Evolutionary conservation across 2,113 vertebrate species (phyloP), one percentile per base, ranked within the genome.

Genomic region (Edolisoma coerulescens): DNA sequence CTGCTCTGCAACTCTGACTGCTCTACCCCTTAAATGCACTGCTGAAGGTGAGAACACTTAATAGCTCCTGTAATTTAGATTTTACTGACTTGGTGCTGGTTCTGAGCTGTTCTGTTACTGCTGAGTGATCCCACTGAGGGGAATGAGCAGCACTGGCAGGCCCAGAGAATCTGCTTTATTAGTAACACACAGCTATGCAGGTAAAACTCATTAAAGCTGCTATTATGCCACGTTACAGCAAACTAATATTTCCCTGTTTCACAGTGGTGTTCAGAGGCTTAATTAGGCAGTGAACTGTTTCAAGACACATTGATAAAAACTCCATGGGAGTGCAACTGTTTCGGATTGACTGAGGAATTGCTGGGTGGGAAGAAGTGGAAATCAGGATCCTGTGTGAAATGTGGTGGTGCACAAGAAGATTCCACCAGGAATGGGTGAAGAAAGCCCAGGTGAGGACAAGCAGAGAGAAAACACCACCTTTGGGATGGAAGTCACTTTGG

Each of bases 91-190:
- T n/a, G 54, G 44, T 24, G 56, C 47, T 60, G 59, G 70, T 56
- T 78, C 53, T 57, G 68, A 89, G 88, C 69, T 85, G 35, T 32
- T 71, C 75, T 63, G 47, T 44, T 60, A 3, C 53, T 87, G 76
- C 88, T 71, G 77, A 92, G 74, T 39, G 86, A 84, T 44, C 87
- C 89, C 84, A 69, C 74, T 9, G 87, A 84, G 69, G 87, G 35
- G 42, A 89, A 84, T 3, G 35, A 90, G 85, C 6, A 89, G 88
- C 42, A 18, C 67, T 33, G 76, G 79, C 86, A 81, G 68, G 50
- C 24, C 64, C 80, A 68, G 60, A 39, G 47, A 54, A 80, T 22
- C 35, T 53, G 59, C 42, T 86, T 71, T 49, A 77, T 77, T 54
- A 74, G 3, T 1, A 41, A 35, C 1, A 49, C 47, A 35, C 67